Percentiles rank a stretch among this genome's conserved stretches.
Evolutionary conservation across 2,113 vertebrate genomes (phyloP).

Genomic region (Tragulus kanchil): DNA sequence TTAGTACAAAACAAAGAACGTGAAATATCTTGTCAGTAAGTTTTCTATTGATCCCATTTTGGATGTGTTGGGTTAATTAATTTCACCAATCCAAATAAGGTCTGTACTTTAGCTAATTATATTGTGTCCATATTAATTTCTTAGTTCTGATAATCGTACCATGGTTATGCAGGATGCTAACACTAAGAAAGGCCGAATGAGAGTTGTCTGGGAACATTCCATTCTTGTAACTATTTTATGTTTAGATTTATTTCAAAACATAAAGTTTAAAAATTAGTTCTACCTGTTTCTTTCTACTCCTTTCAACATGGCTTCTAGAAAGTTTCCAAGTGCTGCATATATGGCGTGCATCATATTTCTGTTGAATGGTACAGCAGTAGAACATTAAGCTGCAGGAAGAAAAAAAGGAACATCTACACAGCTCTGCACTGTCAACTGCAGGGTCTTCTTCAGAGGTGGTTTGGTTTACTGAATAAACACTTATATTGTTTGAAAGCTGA

Average conservation of each 20-base stretch:
- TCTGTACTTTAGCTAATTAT: background rate
- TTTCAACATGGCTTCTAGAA: constrained; percentile 11
- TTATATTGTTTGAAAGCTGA: constrained; percentile 61
- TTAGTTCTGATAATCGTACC: background rate
- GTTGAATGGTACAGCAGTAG: background rate
- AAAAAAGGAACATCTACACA: background rate
- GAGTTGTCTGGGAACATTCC: background rate
- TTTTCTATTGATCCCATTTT: background rate
- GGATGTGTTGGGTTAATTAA: background rate
- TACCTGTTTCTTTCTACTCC: background rate
- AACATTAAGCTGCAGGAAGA: background rate
- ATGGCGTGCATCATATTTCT: background rate
- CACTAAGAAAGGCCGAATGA: background rate
- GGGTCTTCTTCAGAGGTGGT: background rate
- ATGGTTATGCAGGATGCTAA: background rate
- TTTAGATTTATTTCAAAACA: constrained; percentile 29
- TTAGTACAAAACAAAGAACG: background rate
- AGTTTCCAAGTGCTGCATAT: background rate
- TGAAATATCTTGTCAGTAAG: background rate
- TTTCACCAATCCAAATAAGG: background rate
- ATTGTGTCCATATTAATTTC: background rate
- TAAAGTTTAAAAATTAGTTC: background rate
- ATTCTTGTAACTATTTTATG: background rate
- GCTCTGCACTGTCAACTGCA: background rate
- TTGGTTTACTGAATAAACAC: constrained; percentile 61